A percentile compares a stretch with the other conserved stretches of the same genome.
Conservation (phyloP, 53 echinoderm and acorn worm genomes). For the Holothuria scabra region DNA sequence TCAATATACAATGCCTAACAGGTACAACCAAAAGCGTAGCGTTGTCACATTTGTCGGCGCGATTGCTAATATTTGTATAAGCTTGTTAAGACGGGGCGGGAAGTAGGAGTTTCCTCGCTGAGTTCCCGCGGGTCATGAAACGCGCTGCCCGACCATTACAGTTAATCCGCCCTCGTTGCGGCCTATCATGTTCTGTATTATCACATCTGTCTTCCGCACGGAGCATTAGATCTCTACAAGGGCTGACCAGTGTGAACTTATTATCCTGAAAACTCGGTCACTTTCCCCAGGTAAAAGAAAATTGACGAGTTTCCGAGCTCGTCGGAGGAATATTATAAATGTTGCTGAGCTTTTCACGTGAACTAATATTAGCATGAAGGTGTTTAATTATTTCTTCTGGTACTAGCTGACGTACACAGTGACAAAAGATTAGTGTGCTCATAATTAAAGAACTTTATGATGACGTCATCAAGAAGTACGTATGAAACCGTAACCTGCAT, state of each 20-base stretch:
- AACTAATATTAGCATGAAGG: too few species aligned
- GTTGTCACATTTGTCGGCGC: slow-evolving; percentile 22
- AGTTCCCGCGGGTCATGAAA: slow-evolving; percentile 16
- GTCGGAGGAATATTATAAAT: too few species aligned
- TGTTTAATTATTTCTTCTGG: too few species aligned
- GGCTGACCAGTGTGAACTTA: slow-evolving; percentile 20
- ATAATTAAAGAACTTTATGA: too few species aligned
- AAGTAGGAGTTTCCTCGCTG: slow-evolving; percentile 32
- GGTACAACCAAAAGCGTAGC: slow-evolving; percentile 21
- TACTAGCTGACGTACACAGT: too few species aligned
- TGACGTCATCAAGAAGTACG: too few species aligned
- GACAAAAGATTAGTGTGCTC: too few species aligned
- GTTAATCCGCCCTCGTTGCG: too few species aligned
- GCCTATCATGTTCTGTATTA: slow-evolving; percentile 21
- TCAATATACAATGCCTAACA: slow-evolving; percentile 27
- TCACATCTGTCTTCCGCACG: slow-evolving; percentile 25
- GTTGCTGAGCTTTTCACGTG: too few species aligned
- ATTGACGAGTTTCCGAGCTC: slow-evolving; percentile 23
- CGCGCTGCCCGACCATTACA: too few species aligned
- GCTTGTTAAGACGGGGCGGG: slow-evolving; percentile 32
- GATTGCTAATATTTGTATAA: slow-evolving; percentile 40
- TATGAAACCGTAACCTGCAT: too few species aligned
- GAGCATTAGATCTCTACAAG: slow-evolving; percentile 7
- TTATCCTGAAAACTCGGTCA: slow-evolving; percentile 18
- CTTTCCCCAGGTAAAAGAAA: slow-evolving; percentile 25